These are phyloP conservation scores for Sarcoramphus papa DNA, from an alignment of 2,797 vertebrate species.

Conservation along the genomic window DNA sequence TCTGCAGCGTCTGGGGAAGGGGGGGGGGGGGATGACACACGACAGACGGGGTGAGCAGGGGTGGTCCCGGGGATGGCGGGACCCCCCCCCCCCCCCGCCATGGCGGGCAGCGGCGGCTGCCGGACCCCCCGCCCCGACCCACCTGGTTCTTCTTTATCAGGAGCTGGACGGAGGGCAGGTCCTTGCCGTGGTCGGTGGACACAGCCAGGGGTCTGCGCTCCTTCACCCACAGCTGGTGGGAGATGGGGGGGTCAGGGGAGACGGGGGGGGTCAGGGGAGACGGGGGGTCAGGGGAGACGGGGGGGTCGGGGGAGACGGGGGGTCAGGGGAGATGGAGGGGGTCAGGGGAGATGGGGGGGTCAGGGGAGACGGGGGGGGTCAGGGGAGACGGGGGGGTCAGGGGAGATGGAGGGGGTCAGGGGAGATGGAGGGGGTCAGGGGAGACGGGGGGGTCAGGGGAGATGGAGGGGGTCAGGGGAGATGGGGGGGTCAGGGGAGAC, in stretches of 20 bases:
- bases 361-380: background rate
- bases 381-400: no score
- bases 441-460: no score
- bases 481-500: no score
- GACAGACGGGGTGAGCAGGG: background rate
- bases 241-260: background rate
- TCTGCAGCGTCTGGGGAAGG: constrained; percentile 83
- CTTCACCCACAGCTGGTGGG: constrained; percentile 86
- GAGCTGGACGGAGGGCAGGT: constrained; percentile 90
- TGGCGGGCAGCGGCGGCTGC: background rate
- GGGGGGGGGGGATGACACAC: no score
- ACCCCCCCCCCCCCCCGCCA: background rate
- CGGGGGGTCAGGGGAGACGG: background rate
- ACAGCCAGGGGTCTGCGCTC: constrained; percentile 88
- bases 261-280: background rate
- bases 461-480: no score
- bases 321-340: no score
- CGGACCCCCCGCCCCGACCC: background rate
- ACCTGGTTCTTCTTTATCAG: constrained; percentile 97
- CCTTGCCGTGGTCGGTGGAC: constrained; percentile 90
- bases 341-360: background rate
- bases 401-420: no score
- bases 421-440: no score
- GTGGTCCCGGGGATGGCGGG: background rate
- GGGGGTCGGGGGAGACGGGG: no score